phyloP scores from a whole-genome alignment of 2,113 vertebrate species.

The Xenopus laevis region DNA sequence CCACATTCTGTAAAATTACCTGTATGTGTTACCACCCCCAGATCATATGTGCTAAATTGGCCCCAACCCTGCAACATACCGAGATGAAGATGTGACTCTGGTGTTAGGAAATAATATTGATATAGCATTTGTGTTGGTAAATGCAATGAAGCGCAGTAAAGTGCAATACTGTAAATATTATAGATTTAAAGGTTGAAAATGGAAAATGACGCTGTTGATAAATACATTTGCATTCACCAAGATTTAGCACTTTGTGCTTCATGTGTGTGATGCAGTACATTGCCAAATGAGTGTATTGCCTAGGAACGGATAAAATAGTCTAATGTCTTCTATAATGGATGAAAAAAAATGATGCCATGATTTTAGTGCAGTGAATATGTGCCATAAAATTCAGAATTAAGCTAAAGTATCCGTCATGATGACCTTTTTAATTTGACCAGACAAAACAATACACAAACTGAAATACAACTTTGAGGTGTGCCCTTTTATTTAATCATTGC shows the following conservation, averaged over 20 bases:
- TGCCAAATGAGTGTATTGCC: slow-evolving; percentile 62
- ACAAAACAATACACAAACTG: slow-evolving; percentile 25
- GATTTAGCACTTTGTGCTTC: slow-evolving; percentile 61
- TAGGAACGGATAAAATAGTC: slow-evolving; percentile 47
- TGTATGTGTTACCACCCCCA: slow-evolving; percentile 5
- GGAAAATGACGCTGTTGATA: slow-evolving; percentile 53
- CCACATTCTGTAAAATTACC: slow-evolving; percentile 21
- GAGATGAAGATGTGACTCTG: slow-evolving; percentile 45
- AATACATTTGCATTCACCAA: slow-evolving; percentile 48
- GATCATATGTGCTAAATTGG: slow-evolving; percentile 17
- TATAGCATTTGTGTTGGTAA: slow-evolving; percentile 57
- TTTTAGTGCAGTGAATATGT: slow-evolving; percentile 51
- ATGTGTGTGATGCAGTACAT: slow-evolving; percentile 64
- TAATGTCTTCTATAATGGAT: slow-evolving; percentile 32
- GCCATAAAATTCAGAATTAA: slow-evolving; percentile 61
- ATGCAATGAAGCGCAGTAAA: slow-evolving; percentile 90
- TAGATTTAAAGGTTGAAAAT: slow-evolving; percentile 57
- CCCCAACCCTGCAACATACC: slow-evolving; percentile 5
- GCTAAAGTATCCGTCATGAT: slow-evolving; percentile 46
- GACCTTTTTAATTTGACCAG: slow-evolving; percentile 20
- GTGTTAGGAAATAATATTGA: slow-evolving; percentile 65
- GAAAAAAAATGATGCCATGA: slow-evolving; percentile 40
- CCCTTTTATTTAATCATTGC: slow-evolving; percentile 43
- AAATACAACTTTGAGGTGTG: slow-evolving; percentile 51
- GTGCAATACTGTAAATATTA: slow-evolving; percentile 99